These are phyloP conservation scores for Pachycephus smyrnensis DNA, from an alignment of 2,888 invertebrate genomes.

Conservation along the genomic window DNA sequence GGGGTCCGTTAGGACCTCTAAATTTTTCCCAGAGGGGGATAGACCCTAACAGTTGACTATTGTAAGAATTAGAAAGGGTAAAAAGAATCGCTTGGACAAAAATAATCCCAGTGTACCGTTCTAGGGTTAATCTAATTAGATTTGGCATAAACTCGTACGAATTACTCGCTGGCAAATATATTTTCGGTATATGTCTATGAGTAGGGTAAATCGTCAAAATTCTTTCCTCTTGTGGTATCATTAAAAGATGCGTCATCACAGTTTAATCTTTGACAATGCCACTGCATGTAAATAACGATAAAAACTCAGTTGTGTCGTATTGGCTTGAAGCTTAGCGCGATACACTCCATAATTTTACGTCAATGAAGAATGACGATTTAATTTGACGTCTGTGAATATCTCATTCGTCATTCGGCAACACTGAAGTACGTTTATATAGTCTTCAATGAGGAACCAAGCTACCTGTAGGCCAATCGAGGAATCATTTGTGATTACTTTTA, in stretches of 20 bases:
- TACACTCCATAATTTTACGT: background rate
- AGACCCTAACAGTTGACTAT: background rate
- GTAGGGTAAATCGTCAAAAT: too few species aligned
- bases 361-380: background rate
- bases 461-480: background rate
- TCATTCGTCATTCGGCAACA: too few species aligned
- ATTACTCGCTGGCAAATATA: too few species aligned
- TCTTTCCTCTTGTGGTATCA: too few species aligned
- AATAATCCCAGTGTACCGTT: background rate
- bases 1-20: background rate
- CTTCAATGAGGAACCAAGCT: background rate
- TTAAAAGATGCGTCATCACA: too few species aligned
- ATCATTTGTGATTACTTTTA: background rate
- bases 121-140: background rate
- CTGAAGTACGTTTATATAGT: background rate
- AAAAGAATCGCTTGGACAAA: too few species aligned
- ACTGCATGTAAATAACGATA: too few species aligned
- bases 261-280: too few species aligned
- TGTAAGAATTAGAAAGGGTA: too few species aligned
- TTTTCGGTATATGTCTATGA: too few species aligned
- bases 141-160: background rate
- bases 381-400: too few species aligned
- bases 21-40: background rate
- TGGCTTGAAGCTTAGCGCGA: background rate
- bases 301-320: too few species aligned